phyloP scores from a whole-genome alignment of 2,113 vertebrate species.

The Heterotilapia buettikoferi region DNA sequence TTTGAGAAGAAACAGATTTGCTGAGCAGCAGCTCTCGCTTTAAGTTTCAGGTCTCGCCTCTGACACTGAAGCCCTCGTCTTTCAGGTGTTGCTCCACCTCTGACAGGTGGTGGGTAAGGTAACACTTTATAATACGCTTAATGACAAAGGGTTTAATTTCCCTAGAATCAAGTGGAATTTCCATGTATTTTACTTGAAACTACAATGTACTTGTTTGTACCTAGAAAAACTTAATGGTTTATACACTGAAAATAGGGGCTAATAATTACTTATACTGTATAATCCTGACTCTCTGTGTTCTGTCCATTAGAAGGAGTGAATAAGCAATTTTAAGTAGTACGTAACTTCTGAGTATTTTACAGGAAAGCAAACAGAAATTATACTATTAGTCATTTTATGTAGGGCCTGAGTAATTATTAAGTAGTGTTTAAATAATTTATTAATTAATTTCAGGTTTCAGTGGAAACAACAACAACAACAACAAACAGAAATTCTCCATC shows the following conservation, averaged over 20 bases:
- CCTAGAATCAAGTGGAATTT: background rate
- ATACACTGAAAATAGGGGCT: background rate
- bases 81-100: background rate
- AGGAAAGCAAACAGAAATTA: background rate
- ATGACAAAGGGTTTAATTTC: background rate
- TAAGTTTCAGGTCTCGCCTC: background rate
- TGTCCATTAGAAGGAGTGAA: background rate
- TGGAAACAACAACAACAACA: background rate
- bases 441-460: background rate
- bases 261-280: background rate
- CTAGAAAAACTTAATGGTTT: background rate
- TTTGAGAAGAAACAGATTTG: background rate
- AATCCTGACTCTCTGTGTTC: background rate
- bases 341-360: background rate
- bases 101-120: background rate
- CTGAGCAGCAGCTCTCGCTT: background rate
- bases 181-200: background rate
- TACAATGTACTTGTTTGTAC: background rate
- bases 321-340: background rate
- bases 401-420: background rate
- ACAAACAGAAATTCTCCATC: background rate
- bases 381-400: background rate
- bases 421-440: background rate
- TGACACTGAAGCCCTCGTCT: background rate
- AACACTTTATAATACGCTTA: background rate